Base-by-base conservation (phyloP, 1,140 invertebrate genomes). In the Nylanderia fulva region DNA sequence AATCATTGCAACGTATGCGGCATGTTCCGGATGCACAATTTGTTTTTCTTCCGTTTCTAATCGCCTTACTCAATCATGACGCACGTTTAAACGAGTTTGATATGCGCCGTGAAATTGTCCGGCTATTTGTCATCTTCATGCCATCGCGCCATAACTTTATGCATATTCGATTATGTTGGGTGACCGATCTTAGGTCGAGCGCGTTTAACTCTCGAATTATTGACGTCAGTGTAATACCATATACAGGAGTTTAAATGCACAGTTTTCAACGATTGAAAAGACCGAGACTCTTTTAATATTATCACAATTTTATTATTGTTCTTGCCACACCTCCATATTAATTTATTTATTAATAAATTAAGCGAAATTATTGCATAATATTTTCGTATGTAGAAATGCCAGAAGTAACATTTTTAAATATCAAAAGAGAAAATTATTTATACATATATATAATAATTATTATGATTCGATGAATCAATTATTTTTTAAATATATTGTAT, bases 71-170 rank as follows among this genome's bases (percentile, higher is more conserved):
- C 42, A 27, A 7, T 2, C 13, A 36, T 45, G 27, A 66, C 13
- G 42, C 42, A 18, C 18, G 8, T 27, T 21, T 7, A 52, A 84
- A 63, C 52, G 66, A 75, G 56, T 85, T 72, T 58, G 72, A 42
- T 79, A 87, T 85, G 72, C 80, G 64, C 24, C 86, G 58, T 85
- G 61, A 85, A 87, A 88, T 87, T 88, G 85, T 74, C 45, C 42
- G 86, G 29, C 52, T 63, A 88, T 87, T 88, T 88, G 66, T 88
- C 86, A 88, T 87, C 71, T 87, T 15, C 52, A n/a, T 54, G 72
- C 60, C 74, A 69, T 36, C 61, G 63, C 66, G 75, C 69, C 63
- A 56, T 29, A 21, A 18, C 39, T 60, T 88, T 74, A 88, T 88
- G 80, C 75, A 88, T 85, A 88, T 88, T 88, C 80, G 82, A 87